phyloP scores from a whole-genome alignment of 2,113 vertebrate genomes.

The Corvus moneduloides region DNA sequence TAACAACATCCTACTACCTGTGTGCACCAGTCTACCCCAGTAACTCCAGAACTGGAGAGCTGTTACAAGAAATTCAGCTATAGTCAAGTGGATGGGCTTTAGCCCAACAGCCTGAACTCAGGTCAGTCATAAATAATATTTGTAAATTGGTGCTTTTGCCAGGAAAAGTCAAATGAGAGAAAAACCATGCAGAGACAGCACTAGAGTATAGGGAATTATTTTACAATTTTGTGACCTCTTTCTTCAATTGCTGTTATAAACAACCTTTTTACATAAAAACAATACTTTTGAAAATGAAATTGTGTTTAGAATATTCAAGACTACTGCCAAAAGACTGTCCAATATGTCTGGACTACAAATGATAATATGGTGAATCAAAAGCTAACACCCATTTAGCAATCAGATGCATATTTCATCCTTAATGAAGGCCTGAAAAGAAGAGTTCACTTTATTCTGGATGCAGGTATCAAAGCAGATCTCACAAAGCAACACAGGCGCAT shows the following conservation, averaged over 20 bases:
- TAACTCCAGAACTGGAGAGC: not conserved
- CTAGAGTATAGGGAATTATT: not conserved
- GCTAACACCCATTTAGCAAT: constrained; percentile 78
- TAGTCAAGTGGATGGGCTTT: not conserved
- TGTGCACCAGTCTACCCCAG: not conserved
- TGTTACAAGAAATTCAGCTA: not conserved
- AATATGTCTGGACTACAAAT: constrained; percentile 5
- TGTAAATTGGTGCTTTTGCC: not conserved
- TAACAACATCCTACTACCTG: not conserved
- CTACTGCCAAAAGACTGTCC: not conserved
- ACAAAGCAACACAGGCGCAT: constrained; percentile 73
- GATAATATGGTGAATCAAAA: constrained; percentile 66
- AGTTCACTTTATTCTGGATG: constrained; percentile 78
- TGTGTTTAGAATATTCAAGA: not conserved
- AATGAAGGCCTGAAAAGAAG: constrained; percentile 80
- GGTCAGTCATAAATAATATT: not conserved
- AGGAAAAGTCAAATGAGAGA: not conserved
- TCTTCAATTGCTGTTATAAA: not conserved
- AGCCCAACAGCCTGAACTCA: not conserved
- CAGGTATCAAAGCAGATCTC: constrained; percentile 76
- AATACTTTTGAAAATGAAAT: not conserved
- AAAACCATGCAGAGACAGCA: not conserved
- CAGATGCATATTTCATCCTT: constrained; percentile 82
- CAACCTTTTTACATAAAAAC: not conserved
- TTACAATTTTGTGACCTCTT: not conserved